These are phyloP conservation scores for Myzus persicae DNA, from an alignment of 1,140 invertebrate species.

Conservation along the genomic window DNA sequence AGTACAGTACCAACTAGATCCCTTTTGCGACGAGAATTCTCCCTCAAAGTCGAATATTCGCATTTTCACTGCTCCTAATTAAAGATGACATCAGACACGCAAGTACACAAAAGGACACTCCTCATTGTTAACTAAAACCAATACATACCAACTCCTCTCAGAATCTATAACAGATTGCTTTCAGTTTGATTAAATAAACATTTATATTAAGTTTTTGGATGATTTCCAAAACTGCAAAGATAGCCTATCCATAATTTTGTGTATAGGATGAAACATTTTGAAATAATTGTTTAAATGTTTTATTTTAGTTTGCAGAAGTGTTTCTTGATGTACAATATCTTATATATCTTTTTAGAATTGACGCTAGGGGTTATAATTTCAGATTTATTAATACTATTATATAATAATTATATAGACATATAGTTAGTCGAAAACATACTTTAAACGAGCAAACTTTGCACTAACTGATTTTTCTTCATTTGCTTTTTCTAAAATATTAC, in stretches of 20 bases:
- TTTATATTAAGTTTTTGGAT: neutral
- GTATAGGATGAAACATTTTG: neutral
- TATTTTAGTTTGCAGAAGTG: neutral
- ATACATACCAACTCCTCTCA: neutral
- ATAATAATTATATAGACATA: no score
- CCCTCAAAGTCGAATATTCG: neutral
- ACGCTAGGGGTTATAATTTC: neutral
- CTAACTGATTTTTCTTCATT: neutral
- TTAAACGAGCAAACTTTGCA: neutral
- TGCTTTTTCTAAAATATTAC: neutral
- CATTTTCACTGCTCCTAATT: neutral
- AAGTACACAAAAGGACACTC: neutral
- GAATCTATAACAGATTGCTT: neutral
- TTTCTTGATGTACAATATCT: neutral
- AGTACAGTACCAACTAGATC: neutral
- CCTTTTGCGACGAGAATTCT: fast-evolving
- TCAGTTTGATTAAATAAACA: neutral
- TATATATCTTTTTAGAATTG: neutral
- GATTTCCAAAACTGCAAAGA: neutral
- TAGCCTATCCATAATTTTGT: neutral
- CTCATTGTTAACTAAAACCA: neutral
- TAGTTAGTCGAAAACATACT: neutral
- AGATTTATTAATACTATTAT: neutral
- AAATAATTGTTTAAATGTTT: neutral
- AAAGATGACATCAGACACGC: neutral